A percentile compares a stretch with the other conserved stretches of the same genome.
These are phyloP conservation scores for Papilio xuthus DNA, from an alignment of 1,140 invertebrate species.

Conservation along the genomic window DNA sequence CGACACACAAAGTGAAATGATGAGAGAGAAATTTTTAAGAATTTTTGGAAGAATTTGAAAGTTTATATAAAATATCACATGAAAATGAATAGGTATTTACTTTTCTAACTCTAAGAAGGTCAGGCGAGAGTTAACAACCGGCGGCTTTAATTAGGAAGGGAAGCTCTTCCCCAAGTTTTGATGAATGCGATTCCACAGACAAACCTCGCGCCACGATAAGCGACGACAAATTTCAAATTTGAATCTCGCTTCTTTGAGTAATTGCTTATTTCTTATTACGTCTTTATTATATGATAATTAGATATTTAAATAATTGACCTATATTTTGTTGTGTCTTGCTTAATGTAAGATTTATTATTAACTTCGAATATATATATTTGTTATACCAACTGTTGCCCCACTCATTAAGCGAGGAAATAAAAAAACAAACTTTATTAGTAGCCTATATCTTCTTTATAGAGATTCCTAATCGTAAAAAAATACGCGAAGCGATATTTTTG, in stretches of 20 bases:
- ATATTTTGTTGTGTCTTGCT: not conserved
- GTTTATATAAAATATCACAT: constrained; percentile 13
- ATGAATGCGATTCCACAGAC: constrained; percentile 76
- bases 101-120: constrained; percentile 47
- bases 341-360: not conserved
- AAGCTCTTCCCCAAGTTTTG: constrained; percentile 76
- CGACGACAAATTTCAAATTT: constrained; percentile 70
- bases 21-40: not conserved
- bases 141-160: constrained; percentile 75
- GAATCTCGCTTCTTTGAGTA: constrained; percentile 68
- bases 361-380: too few species aligned
- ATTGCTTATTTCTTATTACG: constrained; percentile 45
- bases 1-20: too few species aligned
- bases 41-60: too few species aligned
- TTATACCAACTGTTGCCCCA: too few species aligned
- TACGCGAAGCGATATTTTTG: too few species aligned
- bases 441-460: too few species aligned
- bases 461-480: too few species aligned
- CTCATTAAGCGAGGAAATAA: too few species aligned
- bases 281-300: not conserved
- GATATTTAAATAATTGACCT: not conserved
- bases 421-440: too few species aligned
- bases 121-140: constrained; percentile 62
- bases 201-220: constrained; percentile 48
- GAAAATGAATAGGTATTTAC: constrained; percentile 26